Base-by-base conservation (phyloP, 2,797 vertebrate species). In the Lithobates pipiens region DNA sequence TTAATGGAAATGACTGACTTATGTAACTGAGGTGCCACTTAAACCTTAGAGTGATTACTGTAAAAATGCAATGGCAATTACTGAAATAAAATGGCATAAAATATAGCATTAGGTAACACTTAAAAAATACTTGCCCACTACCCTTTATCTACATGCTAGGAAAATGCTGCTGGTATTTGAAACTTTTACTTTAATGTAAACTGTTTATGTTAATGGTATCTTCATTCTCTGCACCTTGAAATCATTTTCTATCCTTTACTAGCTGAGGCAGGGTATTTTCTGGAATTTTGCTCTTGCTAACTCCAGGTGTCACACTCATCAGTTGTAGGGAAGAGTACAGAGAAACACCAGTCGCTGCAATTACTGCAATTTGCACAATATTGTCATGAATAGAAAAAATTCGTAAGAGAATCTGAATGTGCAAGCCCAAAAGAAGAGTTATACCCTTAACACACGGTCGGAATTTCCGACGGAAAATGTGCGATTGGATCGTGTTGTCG, bases 1-100 rank as follows among this genome's bases (percentile, higher is more conserved):
- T 80, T 71, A 85, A 80, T 81, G 72, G 36, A 80, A 76, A 85
- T 85, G 78, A 69, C 61, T 76, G 84, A 76, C 72, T 85, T 85
- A 21, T 85, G 75, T 65, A 76, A 73, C 63, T 69, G 16, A 69
- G 74, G 44, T 74, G 25, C 82, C 73, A 83, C 81, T 82, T 82
- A 82, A 73, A 82, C 72, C 80, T 82, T 70, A 36, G 80, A 82
- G 80, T 73, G 70, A 82, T 82, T 82, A 82, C 80, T 61, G 80
- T 82, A 82, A 82, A 57, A 82, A 82, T 65, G 70, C 70, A 34
- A 68, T 75, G 27, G 72, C 72, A 83, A 83, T 83, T 83, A 83
- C 81, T 76, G 81, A 83, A 75, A 83, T 65, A 75, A 46, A 68
- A 67, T 76, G 72, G 9, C 63, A 76, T 63, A 75, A 82, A 83